Conservation (phyloP, 2,113 vertebrate genomes). For the Sander lucioperca region DNA sequence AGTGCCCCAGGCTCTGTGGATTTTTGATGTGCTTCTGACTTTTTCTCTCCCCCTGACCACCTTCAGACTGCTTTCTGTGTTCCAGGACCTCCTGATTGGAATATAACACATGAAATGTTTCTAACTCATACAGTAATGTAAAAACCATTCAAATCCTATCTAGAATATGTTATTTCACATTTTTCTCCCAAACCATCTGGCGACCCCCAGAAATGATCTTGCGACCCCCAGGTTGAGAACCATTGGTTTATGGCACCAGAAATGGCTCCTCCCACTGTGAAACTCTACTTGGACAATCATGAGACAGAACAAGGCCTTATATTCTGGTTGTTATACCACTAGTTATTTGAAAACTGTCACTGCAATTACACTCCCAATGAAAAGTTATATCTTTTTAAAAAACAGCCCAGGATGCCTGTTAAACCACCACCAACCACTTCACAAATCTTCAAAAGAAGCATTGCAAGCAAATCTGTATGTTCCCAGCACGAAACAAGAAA, state of each 20-base stretch:
- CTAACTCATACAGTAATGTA: no score
- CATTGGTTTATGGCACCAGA: background rate
- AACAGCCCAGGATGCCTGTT: background rate
- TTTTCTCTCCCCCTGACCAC: no score
- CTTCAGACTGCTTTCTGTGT: no score
- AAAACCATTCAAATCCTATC: no score
- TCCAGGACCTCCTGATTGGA: no score
- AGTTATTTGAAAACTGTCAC: constrained; percentile 1
- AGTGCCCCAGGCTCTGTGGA: no score
- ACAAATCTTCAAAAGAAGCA: constrained; percentile 6
- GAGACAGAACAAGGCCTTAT: background rate
- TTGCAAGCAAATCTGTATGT: background rate
- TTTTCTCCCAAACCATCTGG: no score
- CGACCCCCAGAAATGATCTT: no score
- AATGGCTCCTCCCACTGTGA: background rate
- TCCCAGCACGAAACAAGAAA: background rate
- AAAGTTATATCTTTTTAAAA: background rate
- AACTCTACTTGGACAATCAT: background rate
- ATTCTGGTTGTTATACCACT: background rate
- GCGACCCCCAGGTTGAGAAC: no score
- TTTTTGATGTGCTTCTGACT: no score
- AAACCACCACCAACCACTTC: background rate
- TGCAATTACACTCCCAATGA: constrained; percentile 3
- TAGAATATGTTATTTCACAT: no score
- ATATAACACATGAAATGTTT: no score